phyloP scores from a whole-genome alignment of 2,797 vertebrate genomes.

The Pipistrellus pygmaeus region DNA sequence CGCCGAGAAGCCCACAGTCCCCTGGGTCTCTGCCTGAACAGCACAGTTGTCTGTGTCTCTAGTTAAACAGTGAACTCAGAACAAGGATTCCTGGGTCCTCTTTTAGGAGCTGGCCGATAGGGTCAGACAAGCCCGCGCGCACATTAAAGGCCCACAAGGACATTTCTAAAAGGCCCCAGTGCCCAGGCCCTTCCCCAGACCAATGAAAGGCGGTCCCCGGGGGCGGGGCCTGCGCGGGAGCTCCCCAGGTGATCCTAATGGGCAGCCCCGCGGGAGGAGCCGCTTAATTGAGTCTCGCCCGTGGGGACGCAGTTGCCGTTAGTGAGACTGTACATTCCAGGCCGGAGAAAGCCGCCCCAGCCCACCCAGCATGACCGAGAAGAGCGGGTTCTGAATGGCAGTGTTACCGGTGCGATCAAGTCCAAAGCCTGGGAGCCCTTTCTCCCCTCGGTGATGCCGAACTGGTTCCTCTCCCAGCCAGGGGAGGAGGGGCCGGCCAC shows the following conservation, averaged over 20 bases:
- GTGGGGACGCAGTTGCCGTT: neutral
- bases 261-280: neutral
- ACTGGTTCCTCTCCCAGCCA: neutral
- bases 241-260: neutral
- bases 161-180: neutral
- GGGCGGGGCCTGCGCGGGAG: fast-evolving
- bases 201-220: neutral
- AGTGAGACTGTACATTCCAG: neutral
- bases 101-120: neutral
- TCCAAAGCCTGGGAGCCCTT: neutral
- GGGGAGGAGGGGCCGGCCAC: neutral
- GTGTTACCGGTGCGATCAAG: too few species aligned
- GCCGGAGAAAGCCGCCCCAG: neutral
- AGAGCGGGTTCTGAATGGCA: neutral
- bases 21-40: neutral
- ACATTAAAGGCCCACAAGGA: neutral
- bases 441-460: neutral
- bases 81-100: neutral
- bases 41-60: neutral
- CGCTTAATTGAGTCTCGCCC: neutral
- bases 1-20: neutral
- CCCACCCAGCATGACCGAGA: neutral
- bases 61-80: neutral
- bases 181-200: neutral
- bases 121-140: neutral